These are phyloP conservation scores for Threskiornis aethiopicus DNA, from an alignment of 2,797 vertebrate species.

Conservation along the genomic window DNA sequence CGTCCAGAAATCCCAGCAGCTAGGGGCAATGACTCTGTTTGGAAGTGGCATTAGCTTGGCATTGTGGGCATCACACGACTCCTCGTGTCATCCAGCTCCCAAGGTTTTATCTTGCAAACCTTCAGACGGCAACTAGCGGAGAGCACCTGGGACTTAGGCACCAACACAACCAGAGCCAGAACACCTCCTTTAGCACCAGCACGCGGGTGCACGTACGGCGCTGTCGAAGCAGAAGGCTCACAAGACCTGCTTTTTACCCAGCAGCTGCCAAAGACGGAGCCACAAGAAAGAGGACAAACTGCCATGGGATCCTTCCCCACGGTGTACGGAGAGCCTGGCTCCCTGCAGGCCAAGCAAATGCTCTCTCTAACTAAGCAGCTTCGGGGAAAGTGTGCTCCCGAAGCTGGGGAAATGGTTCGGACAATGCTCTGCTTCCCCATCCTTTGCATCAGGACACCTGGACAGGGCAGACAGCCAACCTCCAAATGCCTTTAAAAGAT, in stretches of 20 bases:
- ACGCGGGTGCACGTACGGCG: rapidly evolving
- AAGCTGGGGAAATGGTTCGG: background rate
- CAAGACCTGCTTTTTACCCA: background rate
- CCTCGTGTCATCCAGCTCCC: background rate
- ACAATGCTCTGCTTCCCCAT: background rate
- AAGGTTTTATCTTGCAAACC: background rate
- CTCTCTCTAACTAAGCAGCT: background rate
- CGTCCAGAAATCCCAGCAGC: background rate
- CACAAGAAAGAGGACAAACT: background rate
- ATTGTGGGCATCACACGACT: rapidly evolving
- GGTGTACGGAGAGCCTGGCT: background rate
- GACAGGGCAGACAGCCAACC: background rate
- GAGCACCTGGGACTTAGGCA: background rate
- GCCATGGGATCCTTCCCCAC: background rate
- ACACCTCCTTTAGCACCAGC: background rate
- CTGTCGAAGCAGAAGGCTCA: background rate
- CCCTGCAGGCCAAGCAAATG: background rate
- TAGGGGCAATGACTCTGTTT: background rate
- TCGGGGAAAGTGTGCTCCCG: background rate
- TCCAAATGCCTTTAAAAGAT: background rate
- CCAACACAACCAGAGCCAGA: background rate
- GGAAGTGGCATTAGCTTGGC: background rate
- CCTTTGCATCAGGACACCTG: background rate
- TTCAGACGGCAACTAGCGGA: background rate
- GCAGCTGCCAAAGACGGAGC: background rate